Percentiles rank a stretch among this genome's conserved stretches.
Evolutionary conservation across 1,140 invertebrate genomes (phyloP).

Genomic region (Drosophila tsacasi): DNA sequence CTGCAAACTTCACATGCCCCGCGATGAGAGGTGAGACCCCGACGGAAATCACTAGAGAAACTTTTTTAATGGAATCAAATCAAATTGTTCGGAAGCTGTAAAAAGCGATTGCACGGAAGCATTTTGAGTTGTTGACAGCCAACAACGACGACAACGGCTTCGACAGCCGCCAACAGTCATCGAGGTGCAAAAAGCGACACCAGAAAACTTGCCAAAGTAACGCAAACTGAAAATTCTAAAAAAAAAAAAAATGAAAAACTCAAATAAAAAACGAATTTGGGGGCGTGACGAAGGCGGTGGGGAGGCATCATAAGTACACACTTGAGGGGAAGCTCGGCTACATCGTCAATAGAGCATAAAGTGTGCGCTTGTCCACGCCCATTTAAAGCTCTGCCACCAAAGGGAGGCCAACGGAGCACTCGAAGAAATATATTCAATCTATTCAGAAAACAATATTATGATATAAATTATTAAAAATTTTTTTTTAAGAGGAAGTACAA

Average conservation of each 20-base stretch:
- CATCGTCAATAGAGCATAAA: constrained; percentile 73
- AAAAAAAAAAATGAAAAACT: background rate
- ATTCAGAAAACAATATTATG: too few species aligned
- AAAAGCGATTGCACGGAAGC: constrained; percentile 84
- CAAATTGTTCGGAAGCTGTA: constrained; percentile 85
- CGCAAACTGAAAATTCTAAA: constrained; percentile 58
- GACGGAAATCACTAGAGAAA: constrained; percentile 79
- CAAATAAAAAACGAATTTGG: constrained; percentile 17
- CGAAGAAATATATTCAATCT: background rate
- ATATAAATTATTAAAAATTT: too few species aligned
- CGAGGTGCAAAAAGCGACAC: constrained; percentile 73
- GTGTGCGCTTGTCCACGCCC: constrained; percentile 72
- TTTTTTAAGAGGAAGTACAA: too few species aligned
- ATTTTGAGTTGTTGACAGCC: constrained; percentile 80
- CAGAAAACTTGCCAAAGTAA: constrained; percentile 72
- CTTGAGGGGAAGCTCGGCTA: constrained; percentile 57
- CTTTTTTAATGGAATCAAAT: constrained; percentile 85
- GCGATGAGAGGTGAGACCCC: constrained; percentile 38
- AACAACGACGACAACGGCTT: constrained; percentile 47
- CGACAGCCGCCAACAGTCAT: constrained; percentile 62
- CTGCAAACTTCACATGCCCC: constrained; percentile 46
- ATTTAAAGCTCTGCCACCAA: constrained; percentile 58
- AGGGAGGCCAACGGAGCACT: constrained; percentile 15
- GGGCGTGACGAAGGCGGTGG: constrained; percentile 32
- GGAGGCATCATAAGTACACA: constrained; percentile 69